Evolutionary conservation across 2,888 invertebrate species (phyloP).

Genomic region (Hermodice carunculata): DNA sequence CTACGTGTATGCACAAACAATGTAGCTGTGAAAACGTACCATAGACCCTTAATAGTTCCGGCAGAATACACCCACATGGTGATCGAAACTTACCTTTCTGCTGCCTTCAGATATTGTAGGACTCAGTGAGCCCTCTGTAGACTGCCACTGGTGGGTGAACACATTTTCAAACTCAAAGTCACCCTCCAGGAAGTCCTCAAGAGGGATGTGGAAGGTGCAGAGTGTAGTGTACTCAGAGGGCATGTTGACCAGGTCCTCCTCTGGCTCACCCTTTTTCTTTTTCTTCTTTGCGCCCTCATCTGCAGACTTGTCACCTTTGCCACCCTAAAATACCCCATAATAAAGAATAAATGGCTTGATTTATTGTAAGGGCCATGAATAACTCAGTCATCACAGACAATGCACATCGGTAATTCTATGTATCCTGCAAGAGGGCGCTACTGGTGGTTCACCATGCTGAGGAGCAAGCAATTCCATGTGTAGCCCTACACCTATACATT

Average conservation of each 20-base stretch:
- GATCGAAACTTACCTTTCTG: conserved; percentile 4
- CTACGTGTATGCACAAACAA: too few species aligned
- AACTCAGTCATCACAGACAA: too few species aligned
- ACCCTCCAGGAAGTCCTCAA: conserved; percentile 61
- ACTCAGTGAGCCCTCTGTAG: neutral
- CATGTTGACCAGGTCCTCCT: conserved; percentile 55
- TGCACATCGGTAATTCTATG: too few species aligned
- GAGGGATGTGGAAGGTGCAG: conserved; percentile 58
- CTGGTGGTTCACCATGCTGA: too few species aligned
- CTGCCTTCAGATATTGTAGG: neutral
- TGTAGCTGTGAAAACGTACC: neutral
- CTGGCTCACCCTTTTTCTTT: conserved; percentile 61
- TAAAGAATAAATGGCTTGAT: too few species aligned
- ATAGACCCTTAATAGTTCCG: neutral
- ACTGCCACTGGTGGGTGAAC: conserved; percentile 2
- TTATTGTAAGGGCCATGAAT: too few species aligned
- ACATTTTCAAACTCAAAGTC: conserved; percentile 44
- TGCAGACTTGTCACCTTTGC: conserved; percentile 18
- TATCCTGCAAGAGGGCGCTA: too few species aligned
- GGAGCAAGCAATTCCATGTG: too few species aligned
- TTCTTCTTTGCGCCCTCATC: conserved; percentile 48
- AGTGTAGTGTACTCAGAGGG: conserved; percentile 57
- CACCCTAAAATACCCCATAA: too few species aligned
- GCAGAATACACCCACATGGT: neutral
- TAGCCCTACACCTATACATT: too few species aligned